A percentile compares a stretch with the other conserved stretches of the same genome.
phyloP scores from a whole-genome alignment of 2,113 vertebrate species.

The Emydura subglobosa region DNA sequence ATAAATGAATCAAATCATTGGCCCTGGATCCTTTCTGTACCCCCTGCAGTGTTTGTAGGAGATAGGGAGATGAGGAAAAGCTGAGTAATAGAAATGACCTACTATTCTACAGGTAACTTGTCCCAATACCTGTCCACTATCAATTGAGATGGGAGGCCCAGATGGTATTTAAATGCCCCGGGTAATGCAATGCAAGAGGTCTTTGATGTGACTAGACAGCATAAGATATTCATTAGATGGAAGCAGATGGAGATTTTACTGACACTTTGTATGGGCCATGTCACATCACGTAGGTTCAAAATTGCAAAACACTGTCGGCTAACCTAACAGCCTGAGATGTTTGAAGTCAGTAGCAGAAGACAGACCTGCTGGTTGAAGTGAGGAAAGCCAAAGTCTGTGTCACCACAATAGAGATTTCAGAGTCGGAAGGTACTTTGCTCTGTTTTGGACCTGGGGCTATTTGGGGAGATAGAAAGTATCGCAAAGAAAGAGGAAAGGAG shows the following conservation, averaged over 20 bases:
- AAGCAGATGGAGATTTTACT: background rate
- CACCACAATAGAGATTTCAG: rapidly evolving
- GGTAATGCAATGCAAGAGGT: background rate
- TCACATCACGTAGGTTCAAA: background rate
- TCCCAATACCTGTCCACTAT: rapidly evolving
- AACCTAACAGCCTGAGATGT: background rate
- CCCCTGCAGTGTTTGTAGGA: rapidly evolving
- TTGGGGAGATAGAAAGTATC: rapidly evolving
- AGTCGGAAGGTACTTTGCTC: background rate
- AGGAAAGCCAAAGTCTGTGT: background rate
- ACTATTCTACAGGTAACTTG: background rate
- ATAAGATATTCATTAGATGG: background rate
- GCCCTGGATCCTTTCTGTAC: background rate
- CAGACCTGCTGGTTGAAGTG: background rate
- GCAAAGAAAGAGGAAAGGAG: rapidly evolving
- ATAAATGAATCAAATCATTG: background rate
- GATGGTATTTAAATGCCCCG: background rate
- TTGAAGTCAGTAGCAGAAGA: background rate
- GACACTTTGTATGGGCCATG: background rate
- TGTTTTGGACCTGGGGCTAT: background rate
- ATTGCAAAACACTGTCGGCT: background rate
- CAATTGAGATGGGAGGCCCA: background rate
- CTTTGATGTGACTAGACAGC: constrained; percentile 10
- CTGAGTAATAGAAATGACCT: background rate
- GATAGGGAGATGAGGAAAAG: background rate